phyloP scores from a whole-genome alignment of 2,888 invertebrate species.

The Melangyna quadrimaculata region DNA sequence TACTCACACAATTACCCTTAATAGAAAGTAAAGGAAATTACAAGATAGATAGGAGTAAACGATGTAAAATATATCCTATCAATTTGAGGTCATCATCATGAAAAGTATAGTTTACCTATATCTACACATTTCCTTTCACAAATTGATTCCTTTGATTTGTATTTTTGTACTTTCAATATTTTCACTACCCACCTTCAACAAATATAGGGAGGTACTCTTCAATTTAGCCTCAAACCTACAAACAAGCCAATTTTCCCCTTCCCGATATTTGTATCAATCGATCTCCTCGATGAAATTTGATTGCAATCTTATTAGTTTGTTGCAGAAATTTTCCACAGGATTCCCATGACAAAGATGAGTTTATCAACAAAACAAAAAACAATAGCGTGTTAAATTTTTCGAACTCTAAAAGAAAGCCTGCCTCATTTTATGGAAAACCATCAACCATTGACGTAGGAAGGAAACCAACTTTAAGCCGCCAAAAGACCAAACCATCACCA shows the following conservation, averaged over 20 bases:
- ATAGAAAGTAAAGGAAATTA: neutral
- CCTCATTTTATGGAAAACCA: conserved; percentile 6
- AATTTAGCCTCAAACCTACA: conserved; percentile 17
- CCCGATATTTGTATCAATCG: conserved; percentile 48
- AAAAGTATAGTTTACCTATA: neutral
- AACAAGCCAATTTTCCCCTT: neutral
- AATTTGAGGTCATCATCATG: neutral
- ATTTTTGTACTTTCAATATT: neutral
- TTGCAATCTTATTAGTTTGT: conserved; percentile 33
- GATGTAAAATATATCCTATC: neutral
- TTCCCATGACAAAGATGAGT: conserved; percentile 22
- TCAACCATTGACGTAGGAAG: conserved; percentile 25
- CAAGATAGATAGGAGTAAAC: neutral
- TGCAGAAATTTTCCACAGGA: conserved; percentile 3
- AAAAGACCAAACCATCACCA: conserved; percentile 14
- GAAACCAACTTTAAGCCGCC: conserved; percentile 1
- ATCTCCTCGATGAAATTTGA: conserved; percentile 39
- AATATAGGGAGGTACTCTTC: neutral
- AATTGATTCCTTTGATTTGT: neutral
- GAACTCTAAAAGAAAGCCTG: conserved; percentile 29
- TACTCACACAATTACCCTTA: neutral
- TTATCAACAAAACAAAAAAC: neutral
- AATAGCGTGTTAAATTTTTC: conserved; percentile 21
- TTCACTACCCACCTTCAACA: neutral
- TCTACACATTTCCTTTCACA: neutral